Conservation (phyloP, 2,113 vertebrate genomes). For the Gasterosteus aculeatus region DNA sequence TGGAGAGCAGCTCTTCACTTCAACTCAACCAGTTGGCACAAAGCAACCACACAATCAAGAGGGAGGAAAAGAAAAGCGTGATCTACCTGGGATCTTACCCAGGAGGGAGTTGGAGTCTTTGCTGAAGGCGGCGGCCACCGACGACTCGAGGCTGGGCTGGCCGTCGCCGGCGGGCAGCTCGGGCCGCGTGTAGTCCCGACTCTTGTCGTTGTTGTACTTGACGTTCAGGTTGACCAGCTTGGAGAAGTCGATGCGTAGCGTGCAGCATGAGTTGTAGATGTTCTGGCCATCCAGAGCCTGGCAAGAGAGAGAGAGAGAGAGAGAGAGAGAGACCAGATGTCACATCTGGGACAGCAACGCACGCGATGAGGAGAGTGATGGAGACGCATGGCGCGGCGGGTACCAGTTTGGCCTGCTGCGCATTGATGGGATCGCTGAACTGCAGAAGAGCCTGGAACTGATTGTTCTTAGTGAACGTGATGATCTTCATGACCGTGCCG, state of each 20-base stretch:
- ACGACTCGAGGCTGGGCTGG: constrained; percentile 89
- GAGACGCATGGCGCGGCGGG: background rate
- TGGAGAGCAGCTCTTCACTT: constrained; percentile 37
- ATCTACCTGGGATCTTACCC: constrained; percentile 89
- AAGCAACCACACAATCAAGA: background rate
- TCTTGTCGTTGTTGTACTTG: constrained; percentile 99
- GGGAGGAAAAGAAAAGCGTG: constrained; percentile 47
- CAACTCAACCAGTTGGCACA: background rate
- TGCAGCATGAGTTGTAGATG: constrained; percentile 99
- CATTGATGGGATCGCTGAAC: constrained; percentile 92
- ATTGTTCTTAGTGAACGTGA: constrained; percentile 99
- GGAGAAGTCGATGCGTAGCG: constrained; percentile 97
- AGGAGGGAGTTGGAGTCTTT: constrained; percentile 96
- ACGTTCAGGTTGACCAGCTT: constrained; percentile 98
- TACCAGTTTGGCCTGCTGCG: constrained; percentile 97
- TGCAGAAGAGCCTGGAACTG: constrained; percentile 98
- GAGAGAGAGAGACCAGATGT: background rate
- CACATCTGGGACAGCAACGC: background rate
- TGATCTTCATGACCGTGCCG: constrained; percentile 98
- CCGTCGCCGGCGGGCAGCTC: constrained; percentile 96
- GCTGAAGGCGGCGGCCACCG: constrained; percentile 90
- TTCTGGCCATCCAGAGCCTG: constrained; percentile 97
- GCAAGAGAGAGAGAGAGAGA: fast-evolving
- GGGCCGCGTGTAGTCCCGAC: constrained; percentile 95
- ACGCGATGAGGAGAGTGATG: background rate